Evolutionary conservation across 2,113 vertebrate genomes (phyloP).

Genomic region (Pelodiscus sinensis): DNA sequence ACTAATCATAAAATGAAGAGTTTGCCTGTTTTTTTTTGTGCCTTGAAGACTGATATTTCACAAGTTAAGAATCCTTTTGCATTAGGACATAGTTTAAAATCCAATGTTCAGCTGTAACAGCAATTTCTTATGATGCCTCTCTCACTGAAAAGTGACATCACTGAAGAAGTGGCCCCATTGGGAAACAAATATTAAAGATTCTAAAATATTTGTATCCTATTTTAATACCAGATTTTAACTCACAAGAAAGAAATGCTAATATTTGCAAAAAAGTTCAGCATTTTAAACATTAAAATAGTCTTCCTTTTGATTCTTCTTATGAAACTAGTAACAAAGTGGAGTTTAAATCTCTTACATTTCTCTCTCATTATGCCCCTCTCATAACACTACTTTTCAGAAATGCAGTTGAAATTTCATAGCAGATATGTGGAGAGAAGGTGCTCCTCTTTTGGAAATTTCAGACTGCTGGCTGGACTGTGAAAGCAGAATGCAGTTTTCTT

Average conservation of each 20-base stretch:
- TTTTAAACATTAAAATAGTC: neutral
- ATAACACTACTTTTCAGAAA: neutral
- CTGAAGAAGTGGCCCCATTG: neutral
- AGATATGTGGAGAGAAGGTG: neutral
- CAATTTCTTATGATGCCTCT: neutral
- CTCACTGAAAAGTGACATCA: neutral
- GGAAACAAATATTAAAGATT: neutral
- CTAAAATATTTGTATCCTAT: neutral
- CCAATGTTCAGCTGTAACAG: neutral
- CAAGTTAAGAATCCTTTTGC: neutral
- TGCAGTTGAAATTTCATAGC: neutral
- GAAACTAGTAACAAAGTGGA: neutral
- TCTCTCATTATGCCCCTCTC: neutral
- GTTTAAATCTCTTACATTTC: neutral
- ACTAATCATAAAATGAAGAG: neutral
- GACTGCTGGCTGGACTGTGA: neutral
- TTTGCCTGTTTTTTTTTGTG: neutral
- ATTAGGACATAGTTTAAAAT: neutral
- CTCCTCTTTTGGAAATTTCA: neutral
- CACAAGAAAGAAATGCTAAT: neutral
- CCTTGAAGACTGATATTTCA: neutral
- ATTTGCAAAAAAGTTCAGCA: neutral
- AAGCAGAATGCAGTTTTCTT: neutral
- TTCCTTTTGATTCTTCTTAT: neutral
- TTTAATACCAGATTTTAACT: neutral